Base-by-base conservation (phyloP, 2,888 invertebrate genomes). In the Gibbula magus region DNA sequence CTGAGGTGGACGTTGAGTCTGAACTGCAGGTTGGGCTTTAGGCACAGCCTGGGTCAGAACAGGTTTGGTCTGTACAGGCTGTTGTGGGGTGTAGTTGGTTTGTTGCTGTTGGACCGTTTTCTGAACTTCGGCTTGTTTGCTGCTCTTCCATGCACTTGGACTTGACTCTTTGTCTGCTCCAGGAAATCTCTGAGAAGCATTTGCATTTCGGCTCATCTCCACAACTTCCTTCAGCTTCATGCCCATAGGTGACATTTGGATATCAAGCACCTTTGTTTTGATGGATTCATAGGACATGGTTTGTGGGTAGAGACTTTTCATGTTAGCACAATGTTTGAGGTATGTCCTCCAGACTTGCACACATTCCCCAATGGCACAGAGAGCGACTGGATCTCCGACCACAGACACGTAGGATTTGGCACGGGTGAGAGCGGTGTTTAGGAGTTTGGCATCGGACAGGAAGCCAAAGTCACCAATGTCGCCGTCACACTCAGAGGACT, bases 371-470 rank as follows among this genome's bases (percentile, higher is more conserved):
- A 91, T 86, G 8, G 88, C 87, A 83, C 92, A 91, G 56, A 91
- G 83, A 20, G 89, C 91, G 5, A 90, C 88, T 5, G 91, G 91
- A 79, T 91, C 91, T 10, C 91, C 91, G 3, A 91, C 89, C 22
- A 90, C 89, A 29, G 88, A 90, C 16, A 92, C 89, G 51, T 89
- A 83, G 0, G 90, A 91, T 84, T 91, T 88, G n/a, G 92, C 90
- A 52, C 92, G 81, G 0, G 92, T 91, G 35, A 92, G 81, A 2
- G 92, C 92, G 1, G 92, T 92, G 84, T 92, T 92, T 20, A 92
- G 85, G 32, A 92, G 86, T 80, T 91, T 91, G 5, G 86, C 81
- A 77, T 92, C 91, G 4, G 90, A 89, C 52, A 91, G 85, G 82
- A 92, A 92, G 22, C 91, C 92, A 78, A 89, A 89, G 78, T 91